A percentile compares a stretch with the other conserved stretches of the same genome.
These are phyloP conservation scores for Mimumesa dahlbomi DNA, from an alignment of 2,888 invertebrate genomes.

Conservation along the genomic window DNA sequence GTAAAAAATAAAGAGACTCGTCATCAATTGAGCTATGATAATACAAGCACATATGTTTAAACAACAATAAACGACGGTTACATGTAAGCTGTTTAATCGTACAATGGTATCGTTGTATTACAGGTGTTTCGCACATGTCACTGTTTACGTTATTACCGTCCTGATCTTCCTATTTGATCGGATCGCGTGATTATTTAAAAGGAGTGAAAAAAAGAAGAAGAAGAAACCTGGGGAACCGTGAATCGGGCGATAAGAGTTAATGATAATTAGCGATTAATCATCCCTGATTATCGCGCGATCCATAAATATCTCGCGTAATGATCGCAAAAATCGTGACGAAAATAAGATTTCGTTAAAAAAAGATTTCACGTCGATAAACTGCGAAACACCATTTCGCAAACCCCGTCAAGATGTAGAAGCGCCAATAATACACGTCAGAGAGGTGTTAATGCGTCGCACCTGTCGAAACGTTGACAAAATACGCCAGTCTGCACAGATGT, in stretches of 20 bases:
- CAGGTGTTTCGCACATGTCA: slow-evolving; percentile 8
- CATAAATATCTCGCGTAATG: background rate
- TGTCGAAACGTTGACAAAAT: slow-evolving; percentile 31
- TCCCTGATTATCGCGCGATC: background rate
- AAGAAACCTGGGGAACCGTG: background rate
- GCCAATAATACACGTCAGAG: background rate
- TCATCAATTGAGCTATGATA: background rate
- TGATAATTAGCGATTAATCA: slow-evolving; percentile 10
- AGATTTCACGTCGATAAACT: background rate
- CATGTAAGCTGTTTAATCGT: background rate
- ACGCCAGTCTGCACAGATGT: slow-evolving; percentile 16
- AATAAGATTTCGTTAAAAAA: background rate
- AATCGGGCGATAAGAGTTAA: too few relatives aligned
- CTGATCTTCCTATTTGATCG: background rate
- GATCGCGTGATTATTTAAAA: background rate
- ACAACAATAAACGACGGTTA: background rate
- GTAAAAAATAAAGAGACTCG: background rate
- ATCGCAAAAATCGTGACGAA: background rate
- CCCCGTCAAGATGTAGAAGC: too few relatives aligned
- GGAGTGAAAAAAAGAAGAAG: too few relatives aligned
- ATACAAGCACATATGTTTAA: background rate
- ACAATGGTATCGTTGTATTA: background rate
- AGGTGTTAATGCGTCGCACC: slow-evolving; percentile 17
- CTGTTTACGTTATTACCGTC: background rate
- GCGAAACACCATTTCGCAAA: too few relatives aligned